phyloP scores from a whole-genome alignment of 2,888 invertebrate species.

The Disparrhopalites patrizii region DNA sequence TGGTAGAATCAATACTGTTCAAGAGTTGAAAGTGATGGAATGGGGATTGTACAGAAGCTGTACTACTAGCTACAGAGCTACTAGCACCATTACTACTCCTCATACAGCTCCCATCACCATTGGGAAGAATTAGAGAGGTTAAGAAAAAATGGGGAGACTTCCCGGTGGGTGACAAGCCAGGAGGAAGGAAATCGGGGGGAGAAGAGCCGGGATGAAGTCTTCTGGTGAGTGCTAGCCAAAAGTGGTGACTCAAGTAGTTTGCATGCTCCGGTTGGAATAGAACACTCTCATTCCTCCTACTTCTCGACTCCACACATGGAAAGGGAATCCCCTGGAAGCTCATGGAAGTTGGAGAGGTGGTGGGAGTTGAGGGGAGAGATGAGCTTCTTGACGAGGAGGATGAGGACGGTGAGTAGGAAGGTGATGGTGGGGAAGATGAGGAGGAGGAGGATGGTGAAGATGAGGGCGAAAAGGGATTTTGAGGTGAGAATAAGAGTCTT shows the following conservation, averaged over 20 bases:
- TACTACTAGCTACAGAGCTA: neutral
- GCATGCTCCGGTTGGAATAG: constrained; percentile 14
- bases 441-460: neutral
- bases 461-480: neutral
- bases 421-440: neutral
- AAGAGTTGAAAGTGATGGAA: constrained; percentile 20
- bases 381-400: neutral
- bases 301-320: too few species aligned
- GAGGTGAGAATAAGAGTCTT: neutral
- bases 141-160: constrained; percentile 22
- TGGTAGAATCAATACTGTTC: neutral
- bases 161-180: neutral
- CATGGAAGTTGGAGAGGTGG: constrained; percentile 2
- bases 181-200: neutral
- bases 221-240: constrained; percentile 27
- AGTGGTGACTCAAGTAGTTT: constrained; percentile 26
- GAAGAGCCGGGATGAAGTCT: neutral
- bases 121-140: constrained; percentile 24
- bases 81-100: too few species aligned
- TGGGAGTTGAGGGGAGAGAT: too few species aligned
- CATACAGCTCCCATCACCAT: too few species aligned
- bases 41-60: neutral
- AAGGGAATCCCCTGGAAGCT: neutral
- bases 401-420: neutral
- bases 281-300: too few species aligned